Evolutionary conservation across 1,140 invertebrate species (phyloP).

Genomic region (Uloborus diversus): DNA sequence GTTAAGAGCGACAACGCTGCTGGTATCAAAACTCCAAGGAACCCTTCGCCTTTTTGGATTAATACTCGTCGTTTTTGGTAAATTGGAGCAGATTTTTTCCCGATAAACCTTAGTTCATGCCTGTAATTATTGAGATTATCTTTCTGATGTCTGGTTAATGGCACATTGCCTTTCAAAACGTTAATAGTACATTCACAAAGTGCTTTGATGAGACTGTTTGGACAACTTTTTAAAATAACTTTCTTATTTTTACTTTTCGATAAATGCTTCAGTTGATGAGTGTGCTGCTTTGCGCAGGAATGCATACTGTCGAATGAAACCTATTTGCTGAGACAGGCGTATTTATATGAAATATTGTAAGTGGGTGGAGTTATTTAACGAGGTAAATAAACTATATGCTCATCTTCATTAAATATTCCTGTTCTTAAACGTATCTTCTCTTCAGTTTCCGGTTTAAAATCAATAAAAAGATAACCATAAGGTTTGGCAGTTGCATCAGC

Average conservation of each 20-base stretch:
- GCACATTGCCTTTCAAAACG: background rate
- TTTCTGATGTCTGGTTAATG: background rate
- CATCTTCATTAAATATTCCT: slow-evolving; percentile 1
- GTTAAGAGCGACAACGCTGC: background rate
- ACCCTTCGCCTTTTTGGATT: background rate
- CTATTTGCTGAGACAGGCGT: background rate
- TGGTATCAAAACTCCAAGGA: background rate
- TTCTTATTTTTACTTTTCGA: background rate
- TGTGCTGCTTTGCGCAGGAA: background rate
- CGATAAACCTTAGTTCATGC: background rate
- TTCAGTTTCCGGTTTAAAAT: background rate
- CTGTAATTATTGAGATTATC: background rate
- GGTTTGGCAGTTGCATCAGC: background rate
- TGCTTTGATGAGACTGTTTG: slow-evolving; percentile 2
- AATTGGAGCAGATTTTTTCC: background rate
- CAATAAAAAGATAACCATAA: slow-evolving; percentile 15
- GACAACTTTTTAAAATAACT: background rate
- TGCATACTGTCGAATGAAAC: slow-evolving; percentile 1
- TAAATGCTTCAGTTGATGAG: background rate
- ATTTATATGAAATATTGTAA: too few species aligned
- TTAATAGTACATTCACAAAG: background rate
- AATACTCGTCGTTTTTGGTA: background rate
- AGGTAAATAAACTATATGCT: background rate
- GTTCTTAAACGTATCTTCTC: background rate
- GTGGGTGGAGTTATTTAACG: background rate